Conservation (phyloP, 2,797 vertebrate species). For the Graptemys geographica region DNA sequence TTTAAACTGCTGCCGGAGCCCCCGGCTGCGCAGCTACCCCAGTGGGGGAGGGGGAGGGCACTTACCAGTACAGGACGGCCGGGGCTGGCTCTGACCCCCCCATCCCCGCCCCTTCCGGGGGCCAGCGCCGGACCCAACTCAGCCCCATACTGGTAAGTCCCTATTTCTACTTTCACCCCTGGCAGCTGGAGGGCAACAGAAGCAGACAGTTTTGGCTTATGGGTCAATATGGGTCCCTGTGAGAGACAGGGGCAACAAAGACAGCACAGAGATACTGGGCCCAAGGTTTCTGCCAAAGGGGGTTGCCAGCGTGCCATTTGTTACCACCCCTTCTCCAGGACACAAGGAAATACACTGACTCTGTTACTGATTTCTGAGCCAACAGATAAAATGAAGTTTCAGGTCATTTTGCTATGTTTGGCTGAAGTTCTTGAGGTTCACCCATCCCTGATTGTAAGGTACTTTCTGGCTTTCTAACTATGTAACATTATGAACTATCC, state of each 20-base stretch:
- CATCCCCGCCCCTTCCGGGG: no score
- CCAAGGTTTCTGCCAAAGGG: background rate
- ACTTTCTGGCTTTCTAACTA: background rate
- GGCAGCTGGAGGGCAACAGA: background rate
- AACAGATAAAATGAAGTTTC: background rate
- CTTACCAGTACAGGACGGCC: no score
- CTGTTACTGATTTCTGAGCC: background rate
- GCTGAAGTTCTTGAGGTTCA: background rate
- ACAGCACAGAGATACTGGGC: background rate
- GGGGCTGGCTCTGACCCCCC: no score
- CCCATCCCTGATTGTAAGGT: background rate
- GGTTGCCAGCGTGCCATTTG: fast-evolving
- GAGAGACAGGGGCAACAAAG: background rate
- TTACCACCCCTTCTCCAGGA: background rate
- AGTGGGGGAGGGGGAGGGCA: no score
- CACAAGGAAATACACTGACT: background rate
- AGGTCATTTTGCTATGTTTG: background rate
- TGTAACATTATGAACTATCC: background rate
- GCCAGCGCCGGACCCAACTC: no score
- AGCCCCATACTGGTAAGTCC: no score
- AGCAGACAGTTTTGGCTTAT: background rate
- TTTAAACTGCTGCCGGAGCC: no score
- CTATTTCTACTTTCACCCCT: no score
- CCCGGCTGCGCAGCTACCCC: no score
- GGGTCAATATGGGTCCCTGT: background rate